These are phyloP conservation scores for Drosophila melanogaster DNA, from an alignment of 1,140 invertebrate genomes.

Conservation along the genomic window Release_6_plus_ISO1_MT NC_004354.4:13632001-13632500, in stretches of 20 bases:
- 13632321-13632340: not conserved
- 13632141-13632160: constrained; percentile 9
- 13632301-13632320: not conserved
- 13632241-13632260: constrained; percentile 7
- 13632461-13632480: constrained; percentile 29
- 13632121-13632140: constrained; percentile 14
- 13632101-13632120: constrained; percentile 20
- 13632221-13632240: not conserved
- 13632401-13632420: not conserved
- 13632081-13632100: not conserved
- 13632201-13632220: not conserved
- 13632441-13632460: constrained; percentile 6
- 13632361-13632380: not conserved
- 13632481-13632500: constrained; percentile 29
- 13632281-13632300: too few relatives aligned
- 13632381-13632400: not conserved
- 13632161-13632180: not conserved
- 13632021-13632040: constrained; percentile 35
- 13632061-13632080: constrained; percentile 2
- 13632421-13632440: not conserved
- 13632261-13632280: not conserved
- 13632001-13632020: constrained; percentile 20
- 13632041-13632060: constrained; percentile 23
- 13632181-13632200: not conserved
- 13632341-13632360: not conserved